Base-by-base conservation (phyloP, 2,797 vertebrate species). In the Pelodytes ibericus region DNA sequence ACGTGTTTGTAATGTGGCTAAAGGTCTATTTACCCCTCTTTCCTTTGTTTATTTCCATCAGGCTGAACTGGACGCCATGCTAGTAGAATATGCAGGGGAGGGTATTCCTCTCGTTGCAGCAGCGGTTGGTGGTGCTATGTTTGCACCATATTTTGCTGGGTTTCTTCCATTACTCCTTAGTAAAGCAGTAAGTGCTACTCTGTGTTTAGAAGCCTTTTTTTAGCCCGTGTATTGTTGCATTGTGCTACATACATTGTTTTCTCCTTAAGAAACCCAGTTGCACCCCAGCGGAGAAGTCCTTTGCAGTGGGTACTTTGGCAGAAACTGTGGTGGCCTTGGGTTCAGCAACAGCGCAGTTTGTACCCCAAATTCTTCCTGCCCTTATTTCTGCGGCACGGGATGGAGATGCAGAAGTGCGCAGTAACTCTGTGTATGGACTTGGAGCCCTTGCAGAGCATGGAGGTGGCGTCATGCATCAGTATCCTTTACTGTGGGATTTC, bases 61-160 rank as follows among this genome's bases (percentile, higher is more conserved):
- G 96, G 94, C 95, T 0, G 95, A 96, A 83, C 94, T 91, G 0
- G 96, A 96, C 0, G 89, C 90, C 62, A 96, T 96, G 94, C 86
- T 97, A 74, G 90, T 93, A 59, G 95, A 97, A 78, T 94, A 89
- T 33, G 96, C 95, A 0, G 96, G 96, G 0, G 95, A 97, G 66
- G 93, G 91, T 51, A 95, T 97, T 76, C 95, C 96, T 0, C 80
- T 93, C 2, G 31, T 97, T 75, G 94, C 94, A 0, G 79, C 91
- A 0, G 90, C 91, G 0, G 93, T 94, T 0, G 91, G 95, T 3
- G 94, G 93, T 3, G 90, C 93, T 0, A 70, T 27, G 25, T 96
- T 95, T n/a, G 88, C 90, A 18, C 93, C 94, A 4, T 93, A 92
- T 82, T 94, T 97, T 31, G 92, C 92, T 0, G 92, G 94, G 11